Evolutionary conservation across 2,797 vertebrate genomes (phyloP), one percentile per base, ranked within the genome.

Genomic region (Microctenopoma lineatum): DNA sequence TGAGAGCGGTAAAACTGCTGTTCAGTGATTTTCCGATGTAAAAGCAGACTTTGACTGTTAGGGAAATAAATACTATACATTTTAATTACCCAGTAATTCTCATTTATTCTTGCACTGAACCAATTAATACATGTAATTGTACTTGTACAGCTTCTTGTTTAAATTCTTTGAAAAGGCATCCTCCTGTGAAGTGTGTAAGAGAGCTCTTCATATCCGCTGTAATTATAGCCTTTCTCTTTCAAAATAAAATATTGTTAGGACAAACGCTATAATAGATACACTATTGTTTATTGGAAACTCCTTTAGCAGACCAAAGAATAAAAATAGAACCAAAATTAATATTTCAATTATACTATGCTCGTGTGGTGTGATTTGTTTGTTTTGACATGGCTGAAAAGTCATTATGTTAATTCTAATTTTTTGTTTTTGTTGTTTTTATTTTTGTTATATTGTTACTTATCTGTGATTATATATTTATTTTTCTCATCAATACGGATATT

Each of bases 81-180:
- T 91, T 87, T 84, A 91, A 89, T 90, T 66, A 86, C 46, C 60
- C 68, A 78, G 75, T 87, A 80, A 73, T 81, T 81, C 56, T 87
- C 83, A 83, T 91, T 89, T 76, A 86, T 85, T 84, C 78, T 56
- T 70, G 67, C 67, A 78, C 75, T 57, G 71, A 91, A 77, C 51
- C 83, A 88, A 88, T 92, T 91, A 91, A 90, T 88, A 87, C 67
- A 84, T 85, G 83, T 90, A 89, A 91, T 89, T 84, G 84, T 80
- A 71, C 83, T 86, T 85, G 73, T 87, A 87, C 90, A 87, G 75
- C 59, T 66, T 82, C 79, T 80, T 75, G 87, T 91, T 86, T 84
- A 88, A 79, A 56, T 26, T 62, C 63, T 59, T 80, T 79, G 56
- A 71, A 80, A 74, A 29, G 10, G 16, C 41, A 59, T 85, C 66